Base-by-base conservation (phyloP, 2,113 vertebrate genomes). In the Loxodonta africana region DNA sequence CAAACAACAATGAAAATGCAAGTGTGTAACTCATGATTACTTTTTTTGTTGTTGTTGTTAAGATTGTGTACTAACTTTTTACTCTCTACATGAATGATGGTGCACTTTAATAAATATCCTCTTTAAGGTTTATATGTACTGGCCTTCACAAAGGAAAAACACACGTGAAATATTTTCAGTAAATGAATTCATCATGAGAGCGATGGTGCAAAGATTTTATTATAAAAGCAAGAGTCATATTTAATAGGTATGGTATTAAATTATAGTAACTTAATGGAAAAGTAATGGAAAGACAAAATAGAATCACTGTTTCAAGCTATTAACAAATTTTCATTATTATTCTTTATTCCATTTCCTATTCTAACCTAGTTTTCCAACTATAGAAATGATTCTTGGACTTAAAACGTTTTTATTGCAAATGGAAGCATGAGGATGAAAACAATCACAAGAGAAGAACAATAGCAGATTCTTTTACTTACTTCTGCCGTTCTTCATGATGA, bases 271-370 rank as follows among this genome's bases (percentile, higher is more conserved):
- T 84, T 91, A 88, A 89, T 96, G 14, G 53, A 83, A 94, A 48
- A 7, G 37, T 90, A 96, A 94, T 90, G 85, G 48, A 73, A 96
- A 74, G 8, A 37, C 71, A 74, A 92, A 94, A 84, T 71, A 62
- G 63, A 96, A 74, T 80, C 37, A 93, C 5, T 67, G 0, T 89
- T 76, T 93, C 60, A 91, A 93, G 41, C 21, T 81, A 90, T 77
- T 97, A 94, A 94, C 44, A 88, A 84, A 92, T 81, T 95, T 83
- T 92, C 2, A 53, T 93, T 87, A 91, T 81, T 92, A 81, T 93
- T 83, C 37, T 73, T 91, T 95, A 98, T 95, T 96, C 33, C 91
- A 74, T 93, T 95, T 95, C 73, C 92, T 84, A 37, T 18, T 95
- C 18, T 95, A 96, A 95, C 92, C 95, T 88, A 63, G 51, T 85